Conservation (phyloP, 2,888 invertebrate species). For the Tinea trinotella region DNA sequence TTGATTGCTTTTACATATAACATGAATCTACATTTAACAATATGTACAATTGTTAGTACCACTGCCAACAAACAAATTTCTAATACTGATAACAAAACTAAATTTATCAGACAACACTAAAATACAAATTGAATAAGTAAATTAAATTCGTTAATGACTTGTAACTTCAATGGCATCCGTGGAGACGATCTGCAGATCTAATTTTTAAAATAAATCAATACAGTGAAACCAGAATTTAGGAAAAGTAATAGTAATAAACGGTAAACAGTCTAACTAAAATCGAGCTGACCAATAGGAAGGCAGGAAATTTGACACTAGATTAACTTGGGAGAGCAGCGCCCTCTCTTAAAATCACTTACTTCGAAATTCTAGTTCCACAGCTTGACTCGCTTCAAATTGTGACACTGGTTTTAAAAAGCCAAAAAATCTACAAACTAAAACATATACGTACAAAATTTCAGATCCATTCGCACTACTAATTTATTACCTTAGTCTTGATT, state of each 20-base stretch:
- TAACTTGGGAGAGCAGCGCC: too few species aligned
- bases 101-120: neutral
- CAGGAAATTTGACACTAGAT: too few species aligned
- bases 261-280: too few species aligned
- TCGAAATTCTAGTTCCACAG: too few species aligned
- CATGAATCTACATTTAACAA: too few species aligned
- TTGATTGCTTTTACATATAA: neutral
- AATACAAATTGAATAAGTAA: neutral
- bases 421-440: constrained; percentile 1
- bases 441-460: constrained; percentile 10
- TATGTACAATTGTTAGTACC: neutral
- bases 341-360: too few species aligned
- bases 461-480: neutral
- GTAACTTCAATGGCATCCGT: neutral
- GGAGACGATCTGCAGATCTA: constrained; percentile 4
- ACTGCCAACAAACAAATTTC: neutral
- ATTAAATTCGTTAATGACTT: neutral
- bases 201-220: too few species aligned
- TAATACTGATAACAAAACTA: neutral
- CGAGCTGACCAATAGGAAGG: too few species aligned
- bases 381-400: neutral
- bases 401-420: constrained; percentile 1
- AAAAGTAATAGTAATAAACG: too few species aligned
- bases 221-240: too few species aligned
- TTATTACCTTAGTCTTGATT: neutral